Percentiles rank a stretch among this genome's conserved stretches.
These are phyloP conservation scores for Rhopalosiphum padi DNA, from an alignment of 1,140 invertebrate species.

Conservation along the genomic window DNA sequence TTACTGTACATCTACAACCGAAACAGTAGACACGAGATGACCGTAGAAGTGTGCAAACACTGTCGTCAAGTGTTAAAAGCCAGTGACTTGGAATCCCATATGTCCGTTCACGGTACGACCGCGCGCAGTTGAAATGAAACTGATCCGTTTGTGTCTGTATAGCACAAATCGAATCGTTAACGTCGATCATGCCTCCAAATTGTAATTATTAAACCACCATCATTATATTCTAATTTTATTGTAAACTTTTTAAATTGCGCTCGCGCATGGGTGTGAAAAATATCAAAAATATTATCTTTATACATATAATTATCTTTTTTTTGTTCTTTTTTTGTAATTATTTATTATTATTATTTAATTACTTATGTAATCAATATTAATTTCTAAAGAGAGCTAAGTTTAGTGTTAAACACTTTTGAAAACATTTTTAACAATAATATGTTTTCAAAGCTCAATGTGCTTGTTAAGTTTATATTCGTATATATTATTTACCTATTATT, in stretches of 20 bases:
- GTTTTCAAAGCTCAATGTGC: not conserved
- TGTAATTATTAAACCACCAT: not conserved
- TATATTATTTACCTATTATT: not conserved
- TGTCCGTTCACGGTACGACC: slow-evolving; percentile 1
- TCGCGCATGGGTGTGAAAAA: not conserved
- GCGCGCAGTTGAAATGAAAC: not conserved
- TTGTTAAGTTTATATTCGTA: not conserved
- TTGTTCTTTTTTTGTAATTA: not conserved
- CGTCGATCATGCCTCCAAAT: not conserved
- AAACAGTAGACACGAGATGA: not conserved
- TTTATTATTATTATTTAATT: not conserved
- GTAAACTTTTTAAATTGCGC: not conserved
- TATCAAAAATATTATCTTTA: not conserved
- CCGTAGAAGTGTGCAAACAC: slow-evolving; percentile 2
- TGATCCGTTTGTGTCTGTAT: not conserved
- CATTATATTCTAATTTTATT: not conserved
- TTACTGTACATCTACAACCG: slow-evolving; percentile 24
- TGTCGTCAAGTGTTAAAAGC: slow-evolving; percentile 13
- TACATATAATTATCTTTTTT: not conserved
- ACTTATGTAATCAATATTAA: not conserved
- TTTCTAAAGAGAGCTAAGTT: not conserved
- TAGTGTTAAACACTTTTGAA: not conserved
- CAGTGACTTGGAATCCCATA: not conserved
- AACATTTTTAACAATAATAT: not conserved
- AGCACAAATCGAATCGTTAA: not conserved